A percentile compares a stretch with the other conserved stretches of the same genome.
phyloP scores from a whole-genome alignment of 2,113 vertebrate species.

The Columbina picui region DNA sequence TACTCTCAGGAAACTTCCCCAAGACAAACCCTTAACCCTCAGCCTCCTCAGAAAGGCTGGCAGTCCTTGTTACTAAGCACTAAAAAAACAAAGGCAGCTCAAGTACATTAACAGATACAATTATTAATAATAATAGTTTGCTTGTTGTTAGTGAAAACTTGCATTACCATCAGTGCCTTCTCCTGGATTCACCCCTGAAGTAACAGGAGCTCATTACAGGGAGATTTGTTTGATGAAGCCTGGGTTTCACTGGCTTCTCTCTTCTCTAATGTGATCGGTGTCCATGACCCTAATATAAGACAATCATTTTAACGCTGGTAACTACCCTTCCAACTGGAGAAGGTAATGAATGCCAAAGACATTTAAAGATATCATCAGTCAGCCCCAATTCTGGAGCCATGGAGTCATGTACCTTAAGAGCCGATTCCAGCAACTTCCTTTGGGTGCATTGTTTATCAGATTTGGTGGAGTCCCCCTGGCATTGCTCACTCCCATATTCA shows the following conservation, averaged over 20 bases:
- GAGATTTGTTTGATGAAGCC: background rate
- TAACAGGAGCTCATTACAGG: background rate
- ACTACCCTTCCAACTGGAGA: background rate
- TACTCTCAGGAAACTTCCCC: slow-evolving; percentile 17
- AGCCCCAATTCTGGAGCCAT: background rate
- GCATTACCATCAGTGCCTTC: background rate
- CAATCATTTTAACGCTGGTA: background rate
- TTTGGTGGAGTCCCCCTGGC: background rate
- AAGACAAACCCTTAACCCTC: background rate
- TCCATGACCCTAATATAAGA: background rate
- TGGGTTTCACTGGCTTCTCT: background rate
- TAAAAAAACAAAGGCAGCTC: background rate
- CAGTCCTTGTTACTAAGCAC: background rate
- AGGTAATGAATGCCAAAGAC: background rate
- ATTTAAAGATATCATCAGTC: background rate
- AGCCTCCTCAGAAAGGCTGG: background rate
- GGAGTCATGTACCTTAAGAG: background rate
- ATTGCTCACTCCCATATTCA: background rate
- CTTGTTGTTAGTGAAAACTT: background rate
- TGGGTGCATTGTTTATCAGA: background rate
- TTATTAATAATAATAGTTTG: background rate
- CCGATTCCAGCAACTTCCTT: background rate
- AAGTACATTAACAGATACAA: background rate
- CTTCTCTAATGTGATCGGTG: background rate
- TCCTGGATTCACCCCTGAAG: background rate